Evolutionary conservation across 2,888 invertebrate genomes (phyloP), one percentile per base, ranked within the genome.

Genomic region (Stramonita haemastoma): DNA sequence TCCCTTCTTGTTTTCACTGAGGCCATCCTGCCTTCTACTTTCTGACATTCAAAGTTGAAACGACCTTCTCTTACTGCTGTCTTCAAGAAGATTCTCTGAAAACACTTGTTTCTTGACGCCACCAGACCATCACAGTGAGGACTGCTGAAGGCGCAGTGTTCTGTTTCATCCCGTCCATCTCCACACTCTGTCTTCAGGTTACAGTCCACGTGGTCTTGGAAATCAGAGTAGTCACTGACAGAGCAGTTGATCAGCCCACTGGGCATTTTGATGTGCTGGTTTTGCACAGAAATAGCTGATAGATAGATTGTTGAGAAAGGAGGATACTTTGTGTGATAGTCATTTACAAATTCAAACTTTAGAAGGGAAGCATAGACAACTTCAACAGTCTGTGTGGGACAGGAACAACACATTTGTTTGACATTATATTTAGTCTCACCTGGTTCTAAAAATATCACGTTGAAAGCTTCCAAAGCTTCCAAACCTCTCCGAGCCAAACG

Each of bases 121-220:
- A 77, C 73, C 29, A 29, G 15, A 6, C 73, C 73, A 6, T n/a
- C 29, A n/a, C 73, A 77, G 29, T n/a, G 13, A 29, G n/a, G 29
- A 77, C 26, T 77, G 73, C 73, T 77, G 73, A 77, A 77, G 29
- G 73, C 26, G n/a, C 73, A 77, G 73, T 77, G 73, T 77, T 77
- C 73, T 77, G 73, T n/a, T 77, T 77, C 73, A n/a, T 77, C 73
- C n/a, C 29, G 73, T 77, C 73, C 73, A 77, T 77, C 73, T 77
- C n/a, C 73, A 77, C 73, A 77, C 73, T 77, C 73, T 22, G 66
- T 4, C 29, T n/a, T 6, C 2, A 77, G 26, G 73, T 77, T 77
- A n/a, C 73, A 77, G 73, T 77, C 73, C 73, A 77, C 29, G 73
- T 77, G 73, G 26, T 29, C 26, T n/a, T 77, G 73, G 26, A 77